Evolutionary conservation across 2,888 invertebrate species (phyloP), one percentile per base, ranked within the genome.

Genomic region (Rhagonycha fulva): DNA sequence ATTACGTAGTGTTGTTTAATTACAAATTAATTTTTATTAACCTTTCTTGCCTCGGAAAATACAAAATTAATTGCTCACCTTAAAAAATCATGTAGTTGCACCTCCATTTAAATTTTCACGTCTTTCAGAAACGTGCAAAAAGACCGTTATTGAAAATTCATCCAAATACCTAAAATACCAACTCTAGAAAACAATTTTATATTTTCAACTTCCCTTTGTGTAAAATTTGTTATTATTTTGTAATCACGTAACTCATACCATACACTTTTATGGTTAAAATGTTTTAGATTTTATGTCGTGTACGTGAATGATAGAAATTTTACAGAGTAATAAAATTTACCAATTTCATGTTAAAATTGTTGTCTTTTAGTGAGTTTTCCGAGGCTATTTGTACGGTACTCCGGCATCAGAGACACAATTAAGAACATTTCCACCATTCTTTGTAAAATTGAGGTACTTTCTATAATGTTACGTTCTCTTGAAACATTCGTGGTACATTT

Each of bases 401-500:
- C 68, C 68, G n/a, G 62, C 72, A 62, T 67, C 63, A 9, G 26
- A 71, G 62, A 72, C 62, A 75, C 66, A 75, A 75, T 75, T 75
- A 75, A 62, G 75, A 69, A 61, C 72, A 72, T 75, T 69, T 68
- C 72, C 47, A 23, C 68, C 71, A 68, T 71, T 68, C 62, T 71
- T 75, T 47, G 68, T 14, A 28, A 67, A 71, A 28, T 75, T 75
- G 67, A 75, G 67, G 70, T 71, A 71, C 75, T 70, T 75, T 71
- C 24, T 66, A 61, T 68, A 60, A 14, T 26, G n/a, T 60, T 71
- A 68, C 62, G 62, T 75, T 62, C 63, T 68, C 66, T 47, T 68
- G 70, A 76, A 72, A 70, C 76, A 72, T 75, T 76, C 72, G 26
- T 66, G 70, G 72, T 30, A 70, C 76, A 76, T 72, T 76, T 76